Base-by-base conservation (phyloP, 2,113 vertebrate genomes). In the Athene noctua region DNA sequence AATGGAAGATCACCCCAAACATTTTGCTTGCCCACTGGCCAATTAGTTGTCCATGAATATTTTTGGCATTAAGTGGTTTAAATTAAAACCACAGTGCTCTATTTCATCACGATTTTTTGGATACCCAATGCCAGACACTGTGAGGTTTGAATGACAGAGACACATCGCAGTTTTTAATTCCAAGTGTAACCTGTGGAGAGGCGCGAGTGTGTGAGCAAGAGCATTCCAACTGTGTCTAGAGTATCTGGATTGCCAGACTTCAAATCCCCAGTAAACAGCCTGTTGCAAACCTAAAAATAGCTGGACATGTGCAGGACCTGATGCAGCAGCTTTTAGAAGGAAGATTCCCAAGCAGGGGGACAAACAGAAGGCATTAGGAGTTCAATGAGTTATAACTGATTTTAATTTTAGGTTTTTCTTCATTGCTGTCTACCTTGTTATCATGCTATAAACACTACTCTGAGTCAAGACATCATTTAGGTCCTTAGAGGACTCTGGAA, bases 221-320 rank as follows among this genome's bases (percentile, higher is more conserved):
- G 92, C 96, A 95, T 97, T 96, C 97, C 96, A 92, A 97, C 94
- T 94, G 96, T 94, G 97, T 97, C 95, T 97, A 97, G 91, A 94
- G 89, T 96, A 95, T 97, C 97, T 96, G 80, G 84, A 95, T 86
- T 96, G 93, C 96, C 95, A 97, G 96, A 97, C 96, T 96, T 93
- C 94, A 94, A 95, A 96, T 97, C 91, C 89, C 78, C 68, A 85
- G 95, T 97, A 97, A 97, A 97, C 95, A 97, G 96, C 92, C 91
- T 94, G 91, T 85, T 95, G 78, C 84, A 88, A 85, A 84, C 44
- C 97, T 97, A 97, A 96, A 97, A 96, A 97, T 97, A 97, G 90
- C 91, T 73, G 86, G 81, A 90, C 91, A 97, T 95, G 95, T 96
- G 96, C 90, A 96, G 71, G 68, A 96, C 95, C 84, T 97, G 91